These are phyloP conservation scores for Anaspis maculata DNA, from an alignment of 2,888 invertebrate genomes.

Conservation along the genomic window DNA sequence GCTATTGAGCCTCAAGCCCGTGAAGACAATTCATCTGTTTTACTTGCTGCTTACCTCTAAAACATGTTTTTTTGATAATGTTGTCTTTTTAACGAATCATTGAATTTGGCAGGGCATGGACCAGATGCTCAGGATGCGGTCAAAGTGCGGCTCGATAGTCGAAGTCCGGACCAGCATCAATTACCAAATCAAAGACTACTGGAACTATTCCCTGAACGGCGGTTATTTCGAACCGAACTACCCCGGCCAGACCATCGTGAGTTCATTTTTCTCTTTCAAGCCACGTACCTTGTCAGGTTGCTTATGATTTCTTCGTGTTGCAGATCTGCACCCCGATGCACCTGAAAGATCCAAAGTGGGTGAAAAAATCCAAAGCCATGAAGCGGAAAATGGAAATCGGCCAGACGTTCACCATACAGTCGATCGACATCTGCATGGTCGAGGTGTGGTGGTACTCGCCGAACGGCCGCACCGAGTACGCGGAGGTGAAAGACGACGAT, in stretches of 20 bases:
- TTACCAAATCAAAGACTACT: slow-evolving; percentile 36
- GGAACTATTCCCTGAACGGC: slow-evolving; percentile 25
- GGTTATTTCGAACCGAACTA: slow-evolving; percentile 33
- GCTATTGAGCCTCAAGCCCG: too few relatives aligned
- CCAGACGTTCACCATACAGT: slow-evolving; percentile 65
- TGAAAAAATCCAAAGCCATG: slow-evolving; percentile 67
- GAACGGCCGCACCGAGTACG: slow-evolving; percentile 55
- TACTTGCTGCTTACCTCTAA: too few relatives aligned
- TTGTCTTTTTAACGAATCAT: neutral
- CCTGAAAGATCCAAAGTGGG: slow-evolving; percentile 73
- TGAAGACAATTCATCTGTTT: too few relatives aligned
- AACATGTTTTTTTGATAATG: too few relatives aligned
- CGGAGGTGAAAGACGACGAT: slow-evolving; percentile 67
- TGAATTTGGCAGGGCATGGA: slow-evolving; percentile 32
- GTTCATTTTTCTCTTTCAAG: too few relatives aligned
- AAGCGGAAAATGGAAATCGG: slow-evolving; percentile 42
- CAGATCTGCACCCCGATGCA: slow-evolving; percentile 47
- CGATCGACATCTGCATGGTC: slow-evolving; percentile 70
- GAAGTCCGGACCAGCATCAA: slow-evolving; percentile 37
- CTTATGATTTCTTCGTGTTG: too few relatives aligned
- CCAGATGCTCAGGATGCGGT: slow-evolving; percentile 37
- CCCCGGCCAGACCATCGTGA: slow-evolving; percentile 40
- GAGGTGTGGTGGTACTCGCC: slow-evolving; percentile 75
- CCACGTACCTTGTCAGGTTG: slow-evolving; percentile 1
- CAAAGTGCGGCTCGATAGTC: slow-evolving; percentile 39